These are phyloP conservation scores for Epinephelus awoara DNA, from an alignment of 2,797 vertebrate species.

Conservation along the genomic window DNA sequence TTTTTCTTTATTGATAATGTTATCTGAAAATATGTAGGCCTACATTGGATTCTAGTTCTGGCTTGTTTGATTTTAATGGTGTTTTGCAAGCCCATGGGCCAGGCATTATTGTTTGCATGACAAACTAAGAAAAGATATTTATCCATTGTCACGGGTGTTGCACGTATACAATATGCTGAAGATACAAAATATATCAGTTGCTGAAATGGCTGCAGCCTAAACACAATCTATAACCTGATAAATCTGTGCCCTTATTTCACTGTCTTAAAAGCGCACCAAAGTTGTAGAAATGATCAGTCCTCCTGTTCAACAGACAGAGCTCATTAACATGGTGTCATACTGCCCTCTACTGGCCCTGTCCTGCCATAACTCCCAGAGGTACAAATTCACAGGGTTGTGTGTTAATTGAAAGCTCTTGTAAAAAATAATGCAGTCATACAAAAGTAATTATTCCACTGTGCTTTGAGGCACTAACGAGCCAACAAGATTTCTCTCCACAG, in stretches of 20 bases:
- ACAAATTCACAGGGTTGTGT: background rate
- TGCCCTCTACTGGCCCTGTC: conserved; percentile 35
- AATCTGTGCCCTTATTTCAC: background rate
- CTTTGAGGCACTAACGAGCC: background rate
- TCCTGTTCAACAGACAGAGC: background rate
- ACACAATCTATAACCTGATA: too few relatives aligned
- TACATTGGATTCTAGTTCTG: too few relatives aligned
- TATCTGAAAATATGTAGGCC: too few relatives aligned
- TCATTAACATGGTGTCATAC: background rate
- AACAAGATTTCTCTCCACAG: conserved; percentile 14
- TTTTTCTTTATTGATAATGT: too few relatives aligned
- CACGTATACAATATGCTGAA: too few relatives aligned
- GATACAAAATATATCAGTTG: background rate
- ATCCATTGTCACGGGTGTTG: background rate
- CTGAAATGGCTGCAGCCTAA: background rate
- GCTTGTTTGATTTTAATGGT: too few relatives aligned
- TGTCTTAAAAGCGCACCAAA: background rate
- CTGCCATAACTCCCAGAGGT: background rate
- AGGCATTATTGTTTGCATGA: too few relatives aligned
- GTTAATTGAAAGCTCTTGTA: background rate
- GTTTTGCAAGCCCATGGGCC: too few relatives aligned
- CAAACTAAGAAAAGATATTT: too few relatives aligned
- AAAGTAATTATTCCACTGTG: background rate
- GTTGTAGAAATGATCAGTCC: background rate
- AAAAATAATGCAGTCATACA: background rate